These are phyloP conservation scores for Ptilorrhoa leucosticta DNA, from an alignment of 2,113 vertebrate species.

Conservation along the genomic window DNA sequence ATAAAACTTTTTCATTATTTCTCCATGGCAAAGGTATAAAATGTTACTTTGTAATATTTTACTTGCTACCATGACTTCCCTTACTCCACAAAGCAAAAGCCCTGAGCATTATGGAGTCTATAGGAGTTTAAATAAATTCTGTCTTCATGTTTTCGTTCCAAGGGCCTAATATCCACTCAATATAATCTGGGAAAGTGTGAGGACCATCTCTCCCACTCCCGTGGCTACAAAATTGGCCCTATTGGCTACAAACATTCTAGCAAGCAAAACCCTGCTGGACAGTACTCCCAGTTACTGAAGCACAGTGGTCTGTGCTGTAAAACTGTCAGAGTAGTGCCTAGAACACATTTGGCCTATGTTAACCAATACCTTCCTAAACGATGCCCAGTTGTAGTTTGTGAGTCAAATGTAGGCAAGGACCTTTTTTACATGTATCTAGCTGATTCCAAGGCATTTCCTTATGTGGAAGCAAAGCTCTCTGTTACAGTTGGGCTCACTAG, in stretches of 20 bases:
- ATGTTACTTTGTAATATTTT: not conserved
- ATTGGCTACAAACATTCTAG: not conserved
- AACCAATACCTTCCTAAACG: not conserved
- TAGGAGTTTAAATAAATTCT: not conserved
- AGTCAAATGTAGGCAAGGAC: not conserved
- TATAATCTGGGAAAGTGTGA: not conserved
- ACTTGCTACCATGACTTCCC: not conserved
- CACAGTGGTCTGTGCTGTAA: fast-evolving
- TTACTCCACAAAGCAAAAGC: not conserved
- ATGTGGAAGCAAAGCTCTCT: not conserved
- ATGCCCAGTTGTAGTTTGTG: not conserved
- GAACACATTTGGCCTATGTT: not conserved
- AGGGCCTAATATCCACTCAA: fast-evolving
- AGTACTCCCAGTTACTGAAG: not conserved
- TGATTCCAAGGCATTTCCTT: not conserved
- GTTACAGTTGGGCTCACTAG: not conserved
- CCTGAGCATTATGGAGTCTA: not conserved
- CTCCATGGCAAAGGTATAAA: not conserved
- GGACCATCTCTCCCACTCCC: not conserved
- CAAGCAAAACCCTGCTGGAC: not conserved
- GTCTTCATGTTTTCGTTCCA: not conserved
- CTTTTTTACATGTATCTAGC: not conserved
- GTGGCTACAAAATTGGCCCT: not conserved
- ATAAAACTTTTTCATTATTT: not conserved
- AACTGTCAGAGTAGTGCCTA: not conserved